Conservation (phyloP, 2,888 invertebrate genomes). For the Yponomeuta sedellus region DNA sequence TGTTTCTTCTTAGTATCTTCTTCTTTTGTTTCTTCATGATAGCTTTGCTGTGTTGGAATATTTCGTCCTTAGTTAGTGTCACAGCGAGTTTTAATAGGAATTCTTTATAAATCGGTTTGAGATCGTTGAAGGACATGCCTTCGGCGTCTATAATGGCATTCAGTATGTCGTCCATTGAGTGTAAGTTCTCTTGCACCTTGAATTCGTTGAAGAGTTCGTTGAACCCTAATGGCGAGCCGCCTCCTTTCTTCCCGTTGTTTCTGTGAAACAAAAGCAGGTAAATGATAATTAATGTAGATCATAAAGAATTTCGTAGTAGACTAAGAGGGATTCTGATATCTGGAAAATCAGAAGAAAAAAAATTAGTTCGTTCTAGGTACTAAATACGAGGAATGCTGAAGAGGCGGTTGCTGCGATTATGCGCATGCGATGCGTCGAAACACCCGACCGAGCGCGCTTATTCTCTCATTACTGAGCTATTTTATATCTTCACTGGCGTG, state of each 20-base stretch:
- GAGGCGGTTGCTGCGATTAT: constrained; percentile 62
- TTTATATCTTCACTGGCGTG: constrained; percentile 27
- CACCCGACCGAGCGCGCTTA: constrained; percentile 49
- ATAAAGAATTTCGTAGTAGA: neutral
- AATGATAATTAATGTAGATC: neutral
- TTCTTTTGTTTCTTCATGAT: constrained; percentile 92
- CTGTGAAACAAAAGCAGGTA: constrained; percentile 49
- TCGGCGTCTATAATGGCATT: constrained; percentile 93
- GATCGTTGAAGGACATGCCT: constrained; percentile 94
- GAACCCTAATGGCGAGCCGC: constrained; percentile 89
- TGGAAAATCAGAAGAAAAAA: neutral
- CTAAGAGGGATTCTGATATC: neutral
- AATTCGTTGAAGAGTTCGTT: constrained; percentile 92
- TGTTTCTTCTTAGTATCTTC: constrained; percentile 78
- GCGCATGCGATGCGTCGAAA: constrained; percentile 45
- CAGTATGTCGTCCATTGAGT: constrained; percentile 91
- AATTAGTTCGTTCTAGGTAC: constrained; percentile 15
- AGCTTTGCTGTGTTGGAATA: constrained; percentile 91
- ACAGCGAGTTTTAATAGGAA: constrained; percentile 90
- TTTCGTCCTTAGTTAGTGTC: constrained; percentile 93
- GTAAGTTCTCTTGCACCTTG: constrained; percentile 90
- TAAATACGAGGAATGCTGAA: constrained; percentile 55
- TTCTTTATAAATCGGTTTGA: constrained; percentile 94
- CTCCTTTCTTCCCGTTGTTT: constrained; percentile 79
- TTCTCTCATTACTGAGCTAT: constrained; percentile 45